Evolutionary conservation across 1,140 invertebrate species (phyloP).

Genomic region (Leptopilina boulardi): DNA sequence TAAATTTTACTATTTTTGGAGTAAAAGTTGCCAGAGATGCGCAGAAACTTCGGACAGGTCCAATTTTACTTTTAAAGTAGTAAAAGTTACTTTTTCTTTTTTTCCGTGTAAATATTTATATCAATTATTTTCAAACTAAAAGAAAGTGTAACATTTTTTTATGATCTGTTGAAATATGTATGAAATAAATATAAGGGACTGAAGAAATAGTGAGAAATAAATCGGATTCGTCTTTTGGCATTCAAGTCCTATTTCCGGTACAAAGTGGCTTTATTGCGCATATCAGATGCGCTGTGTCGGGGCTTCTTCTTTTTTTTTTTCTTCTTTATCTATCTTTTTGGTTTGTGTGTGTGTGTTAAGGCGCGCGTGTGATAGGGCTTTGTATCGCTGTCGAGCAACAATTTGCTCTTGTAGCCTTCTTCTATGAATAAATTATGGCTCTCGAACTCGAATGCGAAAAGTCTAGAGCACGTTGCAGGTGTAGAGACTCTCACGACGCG

Average conservation of each 20-base stretch:
- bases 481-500: slow-evolving; percentile 43
- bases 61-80: too few relatives aligned
- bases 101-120: too few relatives aligned
- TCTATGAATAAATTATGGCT: slow-evolving; percentile 60
- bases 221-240: slow-evolving; percentile 15
- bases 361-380: slow-evolving; percentile 36
- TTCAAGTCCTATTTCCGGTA: slow-evolving; percentile 29
- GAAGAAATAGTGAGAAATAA: slow-evolving; percentile 21
- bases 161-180: slow-evolving; percentile 3
- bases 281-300: slow-evolving; percentile 7
- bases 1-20: too few relatives aligned
- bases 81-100: too few relatives aligned
- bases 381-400: slow-evolving; percentile 47
- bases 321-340: too few relatives aligned
- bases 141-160: not conserved
- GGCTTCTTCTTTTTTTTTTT: not conserved
- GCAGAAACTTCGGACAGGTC: too few relatives aligned
- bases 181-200: not conserved
- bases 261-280: slow-evolving; percentile 27
- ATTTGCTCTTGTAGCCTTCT: slow-evolving; percentile 49
- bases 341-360: not conserved
- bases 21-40: too few relatives aligned
- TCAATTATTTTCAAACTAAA: not conserved
- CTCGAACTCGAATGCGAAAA: slow-evolving; percentile 54
- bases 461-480: slow-evolving; percentile 52